These are phyloP conservation scores for Hemicrepidius hirtus DNA, from an alignment of 2,888 invertebrate species.

Conservation along the genomic window DNA sequence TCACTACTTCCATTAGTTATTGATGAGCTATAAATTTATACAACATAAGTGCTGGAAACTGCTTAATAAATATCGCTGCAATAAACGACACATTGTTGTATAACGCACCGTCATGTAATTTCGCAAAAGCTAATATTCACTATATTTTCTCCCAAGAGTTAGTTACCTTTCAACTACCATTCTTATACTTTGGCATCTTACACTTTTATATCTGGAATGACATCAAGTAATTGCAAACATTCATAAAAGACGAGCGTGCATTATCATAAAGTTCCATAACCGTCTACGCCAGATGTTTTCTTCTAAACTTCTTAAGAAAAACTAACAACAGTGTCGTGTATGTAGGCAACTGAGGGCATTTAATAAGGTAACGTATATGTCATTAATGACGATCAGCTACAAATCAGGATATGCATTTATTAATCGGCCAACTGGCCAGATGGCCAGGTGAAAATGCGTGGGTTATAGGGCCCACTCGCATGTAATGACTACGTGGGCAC, in stretches of 20 bases:
- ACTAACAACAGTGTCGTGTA: slow-evolving; percentile 23
- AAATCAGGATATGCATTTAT: slow-evolving; percentile 47
- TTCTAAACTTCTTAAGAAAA: slow-evolving; percentile 21
- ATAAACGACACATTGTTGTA: slow-evolving; percentile 8
- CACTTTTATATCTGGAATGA: slow-evolving; percentile 15
- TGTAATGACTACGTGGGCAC: slow-evolving; percentile 58
- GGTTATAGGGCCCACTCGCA: slow-evolving; percentile 48
- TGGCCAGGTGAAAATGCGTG: slow-evolving; percentile 55
- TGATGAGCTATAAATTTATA: slow-evolving; percentile 1
- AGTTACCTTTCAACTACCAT: slow-evolving; percentile 5
- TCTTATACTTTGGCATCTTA: not conserved
- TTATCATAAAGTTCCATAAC: slow-evolving; percentile 38
- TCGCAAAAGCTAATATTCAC: not conserved
- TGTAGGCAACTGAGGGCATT: slow-evolving; percentile 35
- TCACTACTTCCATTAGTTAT: not conserved
- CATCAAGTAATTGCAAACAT: slow-evolving; percentile 32
- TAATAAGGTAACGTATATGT: slow-evolving; percentile 32
- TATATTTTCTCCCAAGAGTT: not conserved
- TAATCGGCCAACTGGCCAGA: slow-evolving; percentile 50
- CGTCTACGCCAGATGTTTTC: slow-evolving; percentile 35
- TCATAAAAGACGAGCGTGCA: slow-evolving; percentile 28
- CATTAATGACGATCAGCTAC: slow-evolving; percentile 41
- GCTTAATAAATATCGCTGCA: not conserved
- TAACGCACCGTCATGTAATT: not conserved
- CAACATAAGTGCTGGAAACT: not conserved